Evolutionary conservation across 2,113 vertebrate genomes (phyloP), one percentile per base, ranked within the genome.

Genomic region (Aegotheles bennettii): DNA sequence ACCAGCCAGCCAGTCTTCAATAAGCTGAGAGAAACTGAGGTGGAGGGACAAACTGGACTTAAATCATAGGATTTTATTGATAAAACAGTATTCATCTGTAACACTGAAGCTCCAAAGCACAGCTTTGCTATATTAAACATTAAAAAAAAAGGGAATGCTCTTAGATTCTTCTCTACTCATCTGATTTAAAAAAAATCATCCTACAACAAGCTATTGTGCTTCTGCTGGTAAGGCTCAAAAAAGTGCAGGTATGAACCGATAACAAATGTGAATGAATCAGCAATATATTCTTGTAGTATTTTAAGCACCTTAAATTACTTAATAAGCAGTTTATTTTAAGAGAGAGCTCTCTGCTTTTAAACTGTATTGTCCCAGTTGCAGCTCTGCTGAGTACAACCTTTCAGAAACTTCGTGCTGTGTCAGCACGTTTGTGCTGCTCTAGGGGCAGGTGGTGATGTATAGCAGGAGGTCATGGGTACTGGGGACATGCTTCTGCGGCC

Each of bases 401-500:
- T 9, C 20, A 26, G 29, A 25, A 57, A 29, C 29, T 38, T 53
- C 25, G 25, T 1, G 3, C 35, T 64, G 48, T 43, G 26, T 75
- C 18, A 33, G 78, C 50, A 6, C 1, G 0, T 48, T 76, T 40
- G 59, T 57, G 78, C 45, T 16, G 16, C 45, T 23, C 11, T 10
- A n/a, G 43, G n/a, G 53, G 15, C 29, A 7, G 15, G 16, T 29
- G 53, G 21, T 28, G 33, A n/a, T 56, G 10, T 64, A 2, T 5
- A 23, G 17, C 31, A n/a, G 42, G 65, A 89, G 63, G 33, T 45
- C 1, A 0, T 4, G 50, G 78, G 17, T 63, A 12, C 26, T 20
- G 4, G 4, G 1, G 9, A 16, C 11, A 0, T 6, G 36, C 10
- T 77, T 31, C 33, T 17, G 36, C 4, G 10, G 45, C 76, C 42